Base-by-base conservation (phyloP, 2,797 vertebrate genomes). In the Sebastes reedi region DNA sequence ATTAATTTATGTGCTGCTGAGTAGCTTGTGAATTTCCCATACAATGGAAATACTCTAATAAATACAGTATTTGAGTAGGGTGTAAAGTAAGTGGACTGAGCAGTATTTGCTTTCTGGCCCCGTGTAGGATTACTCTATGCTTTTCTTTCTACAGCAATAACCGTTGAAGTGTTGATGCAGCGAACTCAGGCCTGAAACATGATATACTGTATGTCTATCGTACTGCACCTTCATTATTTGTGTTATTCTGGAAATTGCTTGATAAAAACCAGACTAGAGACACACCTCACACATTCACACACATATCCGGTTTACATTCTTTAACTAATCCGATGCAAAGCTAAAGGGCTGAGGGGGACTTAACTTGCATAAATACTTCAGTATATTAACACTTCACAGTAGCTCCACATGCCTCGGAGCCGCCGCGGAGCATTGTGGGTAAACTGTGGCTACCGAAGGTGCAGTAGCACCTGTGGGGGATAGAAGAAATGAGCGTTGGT, bases 221-320 rank as follows among this genome's bases (percentile, higher is more conserved):
- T 6, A 8, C 79, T 6, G 42, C 16, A 11, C 34, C 71, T 52
- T 32, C 29, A 50, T 50, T 29, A 29, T 72, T 72, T 74, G 68
- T 74, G 58, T 69, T 70, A 9, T 46, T 83, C 50, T 65, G 27
- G 59, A 54, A 25, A 50, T 52, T 46, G 34, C 32, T 20, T 39
- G 54, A 82, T 55, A n/a, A 56, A 66, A 77, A 5, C 67, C 79
- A 61, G 75, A 77, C 74, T 29, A 18, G 25, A 75, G 39, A 72
- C 39, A 46, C 72, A n/a, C 60, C 27, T 77, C 56, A 80, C 29
- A 68, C 70, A 36, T 34, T 67, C 10, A 73, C 9, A 61, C 7
- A 18, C 20, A 70, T 1, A 54, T 8, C 13, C 11, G 4, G 27
- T 56, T 67, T 58, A 30, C 36, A 72, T 70, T 72, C 59, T 64